Conservation (phyloP, 53 echinoderm and acorn worm genomes). For the Holothuria scabra region DNA sequence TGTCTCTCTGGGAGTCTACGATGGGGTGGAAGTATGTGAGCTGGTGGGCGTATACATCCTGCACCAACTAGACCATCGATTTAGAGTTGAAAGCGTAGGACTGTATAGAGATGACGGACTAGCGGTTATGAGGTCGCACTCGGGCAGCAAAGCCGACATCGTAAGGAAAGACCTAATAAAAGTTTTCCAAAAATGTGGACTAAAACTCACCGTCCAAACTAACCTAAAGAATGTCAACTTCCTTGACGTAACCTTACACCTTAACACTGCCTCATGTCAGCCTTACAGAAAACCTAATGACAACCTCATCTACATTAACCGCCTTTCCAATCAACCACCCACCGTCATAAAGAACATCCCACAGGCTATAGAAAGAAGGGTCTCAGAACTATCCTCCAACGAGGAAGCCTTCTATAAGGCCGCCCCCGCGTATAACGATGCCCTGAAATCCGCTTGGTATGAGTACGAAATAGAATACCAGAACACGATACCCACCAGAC, state of each 20-base stretch:
- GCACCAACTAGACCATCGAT: not conserved
- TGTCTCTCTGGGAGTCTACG: conserved; percentile 7
- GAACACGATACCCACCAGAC: too few species aligned
- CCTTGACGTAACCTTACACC: conserved; percentile 49
- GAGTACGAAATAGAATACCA: too few species aligned
- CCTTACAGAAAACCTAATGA: conserved; percentile 33
- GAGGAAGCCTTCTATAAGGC: too few species aligned
- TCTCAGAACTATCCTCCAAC: too few species aligned
- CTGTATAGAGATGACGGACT: conserved; percentile 2
- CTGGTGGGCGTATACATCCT: not conserved
- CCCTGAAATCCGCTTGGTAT: too few species aligned
- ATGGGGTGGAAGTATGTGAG: not conserved
- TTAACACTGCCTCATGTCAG: conserved; percentile 13
- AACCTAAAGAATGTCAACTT: too few species aligned
- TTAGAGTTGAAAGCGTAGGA: not conserved
- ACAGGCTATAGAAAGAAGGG: too few species aligned
- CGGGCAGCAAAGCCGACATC: conserved; percentile 23
- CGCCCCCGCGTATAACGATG: too few species aligned
- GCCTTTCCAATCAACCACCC: too few species aligned
- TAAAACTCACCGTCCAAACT: conserved; percentile 33
- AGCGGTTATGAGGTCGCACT: not conserved
- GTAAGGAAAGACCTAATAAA: conserved; percentile 40
- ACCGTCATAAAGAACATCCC: too few species aligned
- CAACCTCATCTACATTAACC: too few species aligned
- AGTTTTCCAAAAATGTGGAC: not conserved